Conservation (phyloP, 2,888 invertebrate species). For the Malthinus flaveolus region DNA sequence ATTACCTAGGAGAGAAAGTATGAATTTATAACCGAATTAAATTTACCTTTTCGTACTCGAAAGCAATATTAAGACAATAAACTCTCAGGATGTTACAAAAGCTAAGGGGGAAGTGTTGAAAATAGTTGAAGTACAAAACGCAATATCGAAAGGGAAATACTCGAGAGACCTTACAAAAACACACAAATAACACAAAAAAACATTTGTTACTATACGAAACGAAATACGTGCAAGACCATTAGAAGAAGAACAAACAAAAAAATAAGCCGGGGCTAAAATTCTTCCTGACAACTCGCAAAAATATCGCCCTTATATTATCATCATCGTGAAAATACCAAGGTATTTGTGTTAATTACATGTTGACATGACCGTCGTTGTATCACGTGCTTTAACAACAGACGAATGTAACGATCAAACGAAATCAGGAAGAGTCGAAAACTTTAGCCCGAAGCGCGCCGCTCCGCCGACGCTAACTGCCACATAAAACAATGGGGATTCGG, state of each 20-base stretch:
- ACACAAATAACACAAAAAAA: conserved; percentile 11
- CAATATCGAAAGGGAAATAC: conserved; percentile 19
- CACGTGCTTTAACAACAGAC: conserved; percentile 25
- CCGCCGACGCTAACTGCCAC: conserved; percentile 36
- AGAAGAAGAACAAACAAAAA: background rate
- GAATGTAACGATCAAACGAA: conserved; percentile 31
- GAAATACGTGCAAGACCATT: background rate
- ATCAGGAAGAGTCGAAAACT: conserved; percentile 23
- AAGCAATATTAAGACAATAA: conserved; percentile 38
- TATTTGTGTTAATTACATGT: conserved; percentile 28
- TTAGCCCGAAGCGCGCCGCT: conserved; percentile 30
- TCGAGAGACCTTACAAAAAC: conserved; percentile 18
- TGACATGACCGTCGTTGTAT: conserved; percentile 27
- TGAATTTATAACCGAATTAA: conserved; percentile 38
- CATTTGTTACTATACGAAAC: conserved; percentile 4
- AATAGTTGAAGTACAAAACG: conserved; percentile 21
- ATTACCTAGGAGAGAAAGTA: conserved; percentile 30
- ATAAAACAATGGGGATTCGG: conserved; percentile 43
- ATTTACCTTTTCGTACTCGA: conserved; percentile 33
- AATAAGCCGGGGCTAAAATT: background rate
- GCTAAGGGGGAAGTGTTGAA: conserved; percentile 18
- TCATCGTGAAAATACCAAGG: background rate
- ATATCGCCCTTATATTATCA: too few relatives aligned
- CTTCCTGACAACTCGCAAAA: background rate
- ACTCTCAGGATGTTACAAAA: conserved; percentile 21